Evolutionary conservation across 1,140 invertebrate species (phyloP), one percentile per base, ranked within the genome.

Genomic region (Zophobas atratus): DNA sequence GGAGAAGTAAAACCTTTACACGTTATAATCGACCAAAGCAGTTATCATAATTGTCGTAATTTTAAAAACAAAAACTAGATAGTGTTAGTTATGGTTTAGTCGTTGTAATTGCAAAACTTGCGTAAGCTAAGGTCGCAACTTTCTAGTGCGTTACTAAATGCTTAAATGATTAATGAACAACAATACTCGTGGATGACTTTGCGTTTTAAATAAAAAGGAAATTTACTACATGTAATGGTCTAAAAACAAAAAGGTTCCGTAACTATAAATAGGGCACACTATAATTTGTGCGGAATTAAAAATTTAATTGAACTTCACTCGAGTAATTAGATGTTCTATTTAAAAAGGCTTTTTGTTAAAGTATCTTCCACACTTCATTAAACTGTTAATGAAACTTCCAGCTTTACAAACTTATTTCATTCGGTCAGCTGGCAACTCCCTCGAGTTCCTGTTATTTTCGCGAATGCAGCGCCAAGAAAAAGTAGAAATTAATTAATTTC

Each of bases 141-240:
- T 67, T 67, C 60, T 67, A 67, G 60, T 67, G 60, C 60, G 60
- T 67, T 43, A 43, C 60, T 43, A 67, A 67, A 8, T 39, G 60
- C 39, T 67, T 67, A 67, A 67, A 67, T 67, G 60, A 67, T 67
- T 67, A 67, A 67, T 67, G 38, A 67, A 43, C 60, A 67, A 67
- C 60, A 67, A 67, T 67, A 67, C n/a, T 39, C 36, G 43, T 46
- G 43, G 39, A 67, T 67, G 60, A 67, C 60, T 67, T 33, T 1
- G 38, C 60, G 38, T 67, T 67, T 67, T 6, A 38, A 1, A 41
- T 4, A 67, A 67, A 67, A 63, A 39, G 36, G 35, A 6, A 39
- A 63, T 34, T 63, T 63, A 51, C n/a, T 2, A 46, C 5, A n/a
- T 63, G 36, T 8, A 39, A 63, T 39, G 57, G 36, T 39, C 57